Evolutionary conservation across 2,113 vertebrate genomes (phyloP).

Genomic region (Lanius ludovicianus): DNA sequence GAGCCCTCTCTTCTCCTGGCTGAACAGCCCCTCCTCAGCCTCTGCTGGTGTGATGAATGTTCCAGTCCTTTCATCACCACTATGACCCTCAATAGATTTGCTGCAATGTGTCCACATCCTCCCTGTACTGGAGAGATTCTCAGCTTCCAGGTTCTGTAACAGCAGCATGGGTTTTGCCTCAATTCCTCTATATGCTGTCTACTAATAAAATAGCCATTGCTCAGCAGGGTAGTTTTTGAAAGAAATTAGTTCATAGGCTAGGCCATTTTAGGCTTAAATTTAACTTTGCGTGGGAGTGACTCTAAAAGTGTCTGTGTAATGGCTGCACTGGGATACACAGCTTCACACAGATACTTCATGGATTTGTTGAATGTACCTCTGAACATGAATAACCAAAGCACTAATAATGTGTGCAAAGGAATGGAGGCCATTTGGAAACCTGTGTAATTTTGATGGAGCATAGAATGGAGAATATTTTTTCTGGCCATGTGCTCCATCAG

Average conservation of each 20-base stretch:
- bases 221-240: not conserved
- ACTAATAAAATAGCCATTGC: not conserved
- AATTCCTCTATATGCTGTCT: not conserved
- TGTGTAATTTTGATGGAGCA: not conserved
- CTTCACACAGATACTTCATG: not conserved
- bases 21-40: not conserved
- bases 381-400: not conserved
- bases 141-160: not conserved
- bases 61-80: not conserved
- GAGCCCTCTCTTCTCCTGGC: not conserved
- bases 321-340: not conserved
- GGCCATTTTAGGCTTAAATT: not conserved
- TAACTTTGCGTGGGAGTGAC: not conserved
- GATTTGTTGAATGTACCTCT: not conserved
- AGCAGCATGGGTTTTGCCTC: not conserved
- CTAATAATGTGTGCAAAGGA: not conserved
- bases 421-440: not conserved
- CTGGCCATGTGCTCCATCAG: not conserved
- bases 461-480: not conserved
- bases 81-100: not conserved
- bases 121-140: not conserved
- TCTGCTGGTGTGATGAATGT: rapidly evolving
- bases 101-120: not conserved
- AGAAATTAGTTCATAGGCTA: not conserved
- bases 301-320: not conserved